Conservation (phyloP, 2,113 vertebrate species). For the Grantiella picta region DNA sequence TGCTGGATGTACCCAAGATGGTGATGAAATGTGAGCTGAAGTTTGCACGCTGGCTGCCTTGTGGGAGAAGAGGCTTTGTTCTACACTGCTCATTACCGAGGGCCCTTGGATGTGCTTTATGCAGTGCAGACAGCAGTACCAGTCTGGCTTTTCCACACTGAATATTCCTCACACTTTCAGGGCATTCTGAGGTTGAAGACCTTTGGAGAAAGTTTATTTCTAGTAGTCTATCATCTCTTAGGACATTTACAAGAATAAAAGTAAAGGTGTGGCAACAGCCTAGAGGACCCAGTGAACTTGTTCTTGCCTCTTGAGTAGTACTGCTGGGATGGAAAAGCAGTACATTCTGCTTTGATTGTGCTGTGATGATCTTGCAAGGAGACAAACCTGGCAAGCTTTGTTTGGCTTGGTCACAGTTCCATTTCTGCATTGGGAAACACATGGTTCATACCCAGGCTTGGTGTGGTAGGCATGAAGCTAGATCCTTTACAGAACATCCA, state of each 20-base stretch:
- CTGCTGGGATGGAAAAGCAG: background rate
- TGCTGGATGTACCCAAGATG: background rate
- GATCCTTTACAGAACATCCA: background rate
- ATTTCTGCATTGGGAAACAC: background rate
- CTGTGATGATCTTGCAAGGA: background rate
- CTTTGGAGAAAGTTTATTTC: background rate
- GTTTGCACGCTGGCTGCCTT: background rate
- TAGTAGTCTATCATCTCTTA: background rate
- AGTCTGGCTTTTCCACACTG: background rate
- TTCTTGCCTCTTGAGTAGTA: background rate
- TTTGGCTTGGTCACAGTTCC: fast-evolving
- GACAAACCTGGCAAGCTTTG: background rate
- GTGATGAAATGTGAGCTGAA: background rate
- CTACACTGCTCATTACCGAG: no score
- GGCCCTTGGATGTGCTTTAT: no score
- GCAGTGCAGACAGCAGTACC: background rate
- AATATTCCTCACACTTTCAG: background rate
- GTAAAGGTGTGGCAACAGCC: background rate
- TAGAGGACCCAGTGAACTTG: background rate
- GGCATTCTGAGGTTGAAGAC: background rate
- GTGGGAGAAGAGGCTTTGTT: background rate
- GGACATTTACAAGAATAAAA: background rate
- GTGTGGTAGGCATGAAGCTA: background rate
- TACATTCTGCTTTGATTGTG: background rate
- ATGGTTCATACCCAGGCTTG: background rate